phyloP scores from a whole-genome alignment of 2,888 invertebrate genomes.

The Nymphalis c-album region DNA sequence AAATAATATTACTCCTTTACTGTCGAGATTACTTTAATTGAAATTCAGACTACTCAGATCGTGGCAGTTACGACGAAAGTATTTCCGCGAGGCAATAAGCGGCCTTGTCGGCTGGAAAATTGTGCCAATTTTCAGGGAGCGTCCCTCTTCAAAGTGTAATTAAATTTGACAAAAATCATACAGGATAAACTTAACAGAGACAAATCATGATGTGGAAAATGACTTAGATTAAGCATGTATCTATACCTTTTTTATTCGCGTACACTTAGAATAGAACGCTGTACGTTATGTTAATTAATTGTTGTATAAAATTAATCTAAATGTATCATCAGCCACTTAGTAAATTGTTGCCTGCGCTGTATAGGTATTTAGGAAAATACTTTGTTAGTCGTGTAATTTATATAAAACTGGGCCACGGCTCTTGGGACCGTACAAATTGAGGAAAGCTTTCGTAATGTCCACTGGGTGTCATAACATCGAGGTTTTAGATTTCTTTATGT shows the following conservation, averaged over 20 bases:
- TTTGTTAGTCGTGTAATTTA: conserved; percentile 55
- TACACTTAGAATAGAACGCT: background rate
- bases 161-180: conserved; percentile 12
- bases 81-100: conserved; percentile 70
- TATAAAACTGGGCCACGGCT: conserved; percentile 60
- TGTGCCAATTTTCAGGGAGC: conserved; percentile 67
- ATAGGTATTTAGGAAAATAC: conserved; percentile 49
- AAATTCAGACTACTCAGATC: conserved; percentile 55
- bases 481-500: conserved; percentile 26
- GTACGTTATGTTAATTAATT: background rate
- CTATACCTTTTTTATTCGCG: background rate
- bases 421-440: conserved; percentile 52
- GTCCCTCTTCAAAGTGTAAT: conserved; percentile 26
- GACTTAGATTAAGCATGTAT: background rate
- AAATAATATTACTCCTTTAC: background rate
- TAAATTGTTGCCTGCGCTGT: background rate
- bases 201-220: no score
- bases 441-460: conserved; percentile 62
- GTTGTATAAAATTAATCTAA: background rate
- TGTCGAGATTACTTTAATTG: conserved; percentile 6
- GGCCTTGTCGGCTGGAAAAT: conserved; percentile 73
- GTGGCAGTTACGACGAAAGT: conserved; percentile 56
- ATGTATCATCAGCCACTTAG: background rate
- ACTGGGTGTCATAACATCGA: conserved; percentile 47
- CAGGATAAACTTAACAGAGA: background rate